phyloP scores from a whole-genome alignment of 2,888 invertebrate species.

The Ochropleura leucogaster region DNA sequence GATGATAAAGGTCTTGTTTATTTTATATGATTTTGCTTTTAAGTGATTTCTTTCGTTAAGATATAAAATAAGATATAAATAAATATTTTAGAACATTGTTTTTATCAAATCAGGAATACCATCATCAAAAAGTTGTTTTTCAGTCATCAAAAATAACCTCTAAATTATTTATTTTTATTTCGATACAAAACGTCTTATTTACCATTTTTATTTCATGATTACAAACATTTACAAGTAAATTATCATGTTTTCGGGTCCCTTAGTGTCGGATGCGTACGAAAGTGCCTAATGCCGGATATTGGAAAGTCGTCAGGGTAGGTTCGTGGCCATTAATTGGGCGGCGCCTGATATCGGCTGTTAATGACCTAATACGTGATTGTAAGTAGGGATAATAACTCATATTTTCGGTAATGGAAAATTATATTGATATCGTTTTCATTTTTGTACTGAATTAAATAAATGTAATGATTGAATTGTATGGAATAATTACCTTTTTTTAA shows the following conservation, averaged over 20 bases:
- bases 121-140: slow-evolving; percentile 1
- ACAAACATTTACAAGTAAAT: slow-evolving; percentile 59
- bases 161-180: slow-evolving; percentile 4
- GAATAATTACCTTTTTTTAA: no score
- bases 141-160: slow-evolving; percentile 13
- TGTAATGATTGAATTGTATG: no score
- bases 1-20: not conserved
- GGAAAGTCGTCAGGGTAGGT: slow-evolving; percentile 67
- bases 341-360: slow-evolving; percentile 49
- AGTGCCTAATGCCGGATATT: slow-evolving; percentile 67
- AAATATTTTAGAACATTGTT: not conserved
- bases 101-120: not conserved
- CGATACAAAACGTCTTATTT: slow-evolving; percentile 14
- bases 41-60: not conserved
- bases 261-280: slow-evolving; percentile 54
- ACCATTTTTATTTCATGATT: slow-evolving; percentile 39
- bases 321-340: slow-evolving; percentile 62
- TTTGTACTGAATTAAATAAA: not conserved
- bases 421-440: not conserved
- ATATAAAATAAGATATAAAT: no score
- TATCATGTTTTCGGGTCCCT: slow-evolving; percentile 49
- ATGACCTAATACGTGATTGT: slow-evolving; percentile 56
- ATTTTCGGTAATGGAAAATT: slow-evolving; percentile 44
- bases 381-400: slow-evolving; percentile 29
- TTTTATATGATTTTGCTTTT: not conserved